These are phyloP conservation scores for Torymus tubicola DNA, from an alignment of 2,888 invertebrate genomes.

Conservation along the genomic window DNA sequence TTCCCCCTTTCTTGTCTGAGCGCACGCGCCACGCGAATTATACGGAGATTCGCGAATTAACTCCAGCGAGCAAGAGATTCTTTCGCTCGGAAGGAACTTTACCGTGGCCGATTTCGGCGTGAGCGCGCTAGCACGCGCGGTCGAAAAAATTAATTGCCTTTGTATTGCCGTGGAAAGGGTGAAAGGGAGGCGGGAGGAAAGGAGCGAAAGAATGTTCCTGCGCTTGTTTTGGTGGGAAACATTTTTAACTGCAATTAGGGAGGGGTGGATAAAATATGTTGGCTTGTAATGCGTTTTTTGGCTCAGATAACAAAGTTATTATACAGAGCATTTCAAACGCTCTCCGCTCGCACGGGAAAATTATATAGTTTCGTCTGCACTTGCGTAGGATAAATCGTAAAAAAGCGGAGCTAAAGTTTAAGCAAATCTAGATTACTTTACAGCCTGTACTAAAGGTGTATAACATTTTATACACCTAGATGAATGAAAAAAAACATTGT, in stretches of 20 bases:
- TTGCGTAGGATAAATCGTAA: too few species aligned
- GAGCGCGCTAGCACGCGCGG: neutral
- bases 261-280: neutral
- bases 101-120: conserved; percentile 7
- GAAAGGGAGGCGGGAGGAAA: neutral
- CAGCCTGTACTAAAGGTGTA: too few species aligned
- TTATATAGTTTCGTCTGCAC: too few species aligned
- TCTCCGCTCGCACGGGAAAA: too few species aligned
- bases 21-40: conserved; percentile 27
- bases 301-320: too few species aligned
- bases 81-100: conserved; percentile 30
- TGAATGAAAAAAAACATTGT: too few species aligned
- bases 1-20: conserved; percentile 27
- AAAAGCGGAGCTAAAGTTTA: too few species aligned
- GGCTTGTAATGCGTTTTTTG: neutral
- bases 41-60: conserved; percentile 41
- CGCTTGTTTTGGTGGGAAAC: neutral
- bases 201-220: neutral
- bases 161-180: conserved; percentile 1
- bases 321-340: too few species aligned
- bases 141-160: conserved; percentile 36
- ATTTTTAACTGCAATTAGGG: conserved; percentile 5
- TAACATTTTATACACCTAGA: too few species aligned
- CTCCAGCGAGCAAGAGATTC: conserved; percentile 27
- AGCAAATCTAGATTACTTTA: too few species aligned